Percentiles rank a stretch among this genome's conserved stretches.
These are phyloP conservation scores for Aphaenogaster ashmeadi DNA, from an alignment of 1,140 invertebrate species.

Conservation along the genomic window DNA sequence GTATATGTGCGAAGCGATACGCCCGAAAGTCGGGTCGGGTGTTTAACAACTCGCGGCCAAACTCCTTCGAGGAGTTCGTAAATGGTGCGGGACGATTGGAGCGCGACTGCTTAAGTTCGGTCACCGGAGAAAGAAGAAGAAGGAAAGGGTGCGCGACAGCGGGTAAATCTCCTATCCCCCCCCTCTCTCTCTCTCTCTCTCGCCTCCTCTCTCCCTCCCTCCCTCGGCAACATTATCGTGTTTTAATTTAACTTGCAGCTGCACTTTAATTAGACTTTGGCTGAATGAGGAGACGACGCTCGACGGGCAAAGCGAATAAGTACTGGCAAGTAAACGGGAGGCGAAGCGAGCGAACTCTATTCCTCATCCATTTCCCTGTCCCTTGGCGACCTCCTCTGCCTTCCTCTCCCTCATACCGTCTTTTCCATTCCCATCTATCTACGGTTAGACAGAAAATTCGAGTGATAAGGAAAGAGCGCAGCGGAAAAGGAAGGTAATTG, in stretches of 20 bases:
- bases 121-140: slow-evolving; percentile 35
- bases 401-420: slow-evolving; percentile 1
- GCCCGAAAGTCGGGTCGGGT: slow-evolving; percentile 52
- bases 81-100: slow-evolving; percentile 71
- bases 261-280: slow-evolving; percentile 83
- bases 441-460: slow-evolving; percentile 52
- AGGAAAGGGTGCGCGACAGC: slow-evolving; percentile 33
- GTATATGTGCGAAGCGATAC: slow-evolving; percentile 13
- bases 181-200: not conserved
- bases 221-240: slow-evolving; percentile 81
- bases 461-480: slow-evolving; percentile 47
- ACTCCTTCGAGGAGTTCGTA: slow-evolving; percentile 70
- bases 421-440: slow-evolving; percentile 33
- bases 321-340: slow-evolving; percentile 69
- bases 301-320: slow-evolving; percentile 73
- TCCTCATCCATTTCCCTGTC: slow-evolving; percentile 59
- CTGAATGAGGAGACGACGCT: slow-evolving; percentile 77
- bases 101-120: slow-evolving; percentile 69
- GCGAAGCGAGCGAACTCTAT: slow-evolving; percentile 61
- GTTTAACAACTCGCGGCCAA: slow-evolving; percentile 72
- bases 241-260: slow-evolving; percentile 84
- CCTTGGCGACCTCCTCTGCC: slow-evolving; percentile 58
- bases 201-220: not conserved
- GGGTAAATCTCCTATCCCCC: slow-evolving; percentile 29
- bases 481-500: slow-evolving; percentile 70